Evolutionary conservation across 2,113 vertebrate genomes (phyloP), one percentile per base, ranked within the genome.

Genomic region (Pygoscelis adeliae): DNA sequence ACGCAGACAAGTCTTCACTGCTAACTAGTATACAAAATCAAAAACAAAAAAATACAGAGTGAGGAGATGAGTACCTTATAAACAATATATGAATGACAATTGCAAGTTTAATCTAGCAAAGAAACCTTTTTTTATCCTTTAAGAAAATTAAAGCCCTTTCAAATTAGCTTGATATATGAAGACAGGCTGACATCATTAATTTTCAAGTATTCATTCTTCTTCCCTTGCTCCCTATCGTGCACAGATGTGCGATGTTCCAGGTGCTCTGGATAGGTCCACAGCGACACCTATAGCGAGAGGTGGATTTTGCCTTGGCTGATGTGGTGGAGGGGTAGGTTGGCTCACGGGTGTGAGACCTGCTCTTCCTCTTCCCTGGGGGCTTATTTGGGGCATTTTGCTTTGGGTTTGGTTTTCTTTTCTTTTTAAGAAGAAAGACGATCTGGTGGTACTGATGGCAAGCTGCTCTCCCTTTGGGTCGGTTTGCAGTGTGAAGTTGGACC

Each of bases 81-180:
- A 99, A 99, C 99, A 99, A 99, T 99, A 99, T 99, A 99, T 99
- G 99, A 99, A 98, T 98, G 98, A 99, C 99, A 99, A 99, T 99
- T 99, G 99, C 99, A 99, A 99, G 99, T 99, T 99, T 99, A 99
- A 99, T 99, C 99, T 98, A 98, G 98, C 98, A 98, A 98, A 98
- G 98, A 99, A 99, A 99, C 98, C 98, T 98, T 98, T 98, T 98
- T 98, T 98, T 98, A 98, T 98, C 98, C 98, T 98, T 98, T 98
- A 98, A 98, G 98, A 98, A 98, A 99, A 98, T 98, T 98, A 98
- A 98, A 98, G 98, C 98, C 98, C 98, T 98, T 98, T 98, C 98
- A 99, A 98, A 99, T 98, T 98, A 98, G 97, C 97, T 98, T 98
- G 98, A 98, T 98, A 96, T 97, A 98, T 95, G 98, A 97, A 98